A percentile compares a stretch with the other conserved stretches of the same genome.
Evolutionary conservation across 64 coral and sea anemone genomes (phyloP).

Genomic region (Montipora foliosa): DNA sequence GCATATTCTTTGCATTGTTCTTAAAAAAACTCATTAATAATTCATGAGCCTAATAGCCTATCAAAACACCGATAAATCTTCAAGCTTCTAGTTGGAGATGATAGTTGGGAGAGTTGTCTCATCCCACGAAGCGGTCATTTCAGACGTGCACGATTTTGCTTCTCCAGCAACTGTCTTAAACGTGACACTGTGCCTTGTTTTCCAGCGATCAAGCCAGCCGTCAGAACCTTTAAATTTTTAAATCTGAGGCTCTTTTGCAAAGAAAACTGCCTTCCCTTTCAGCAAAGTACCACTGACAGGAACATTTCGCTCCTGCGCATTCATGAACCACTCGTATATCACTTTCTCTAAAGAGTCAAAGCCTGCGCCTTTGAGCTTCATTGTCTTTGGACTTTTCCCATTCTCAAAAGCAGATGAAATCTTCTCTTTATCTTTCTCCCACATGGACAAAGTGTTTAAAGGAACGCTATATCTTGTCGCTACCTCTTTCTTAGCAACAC

Average conservation of each 20-base stretch:
- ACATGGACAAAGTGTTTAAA: no score
- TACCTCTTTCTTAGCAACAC: no score
- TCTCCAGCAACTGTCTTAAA: slow-evolving; percentile 64
- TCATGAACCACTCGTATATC: slow-evolving; percentile 42
- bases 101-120: slow-evolving; percentile 42
- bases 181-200: slow-evolving; percentile 44
- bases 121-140: slow-evolving; percentile 77
- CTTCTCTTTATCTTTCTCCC: slow-evolving; percentile 31
- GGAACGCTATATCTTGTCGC: no score
- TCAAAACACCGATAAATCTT: neutral
- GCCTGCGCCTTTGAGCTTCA: slow-evolving; percentile 31
- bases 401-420: no score
- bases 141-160: slow-evolving; percentile 44
- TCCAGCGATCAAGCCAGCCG: slow-evolving; percentile 66
- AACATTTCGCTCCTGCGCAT: slow-evolving; percentile 32
- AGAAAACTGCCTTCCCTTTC: slow-evolving; percentile 50
- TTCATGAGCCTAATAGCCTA: no score
- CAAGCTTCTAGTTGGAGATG: slow-evolving; percentile 32
- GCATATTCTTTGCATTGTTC: no score
- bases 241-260: slow-evolving; percentile 51
- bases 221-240: slow-evolving; percentile 58
- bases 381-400: neutral
- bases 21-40: no score
- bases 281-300: slow-evolving; percentile 51
- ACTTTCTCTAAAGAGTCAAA: slow-evolving; percentile 27